phyloP scores from a whole-genome alignment of 2,888 invertebrate species.

The Standfussiana lucernea region DNA sequence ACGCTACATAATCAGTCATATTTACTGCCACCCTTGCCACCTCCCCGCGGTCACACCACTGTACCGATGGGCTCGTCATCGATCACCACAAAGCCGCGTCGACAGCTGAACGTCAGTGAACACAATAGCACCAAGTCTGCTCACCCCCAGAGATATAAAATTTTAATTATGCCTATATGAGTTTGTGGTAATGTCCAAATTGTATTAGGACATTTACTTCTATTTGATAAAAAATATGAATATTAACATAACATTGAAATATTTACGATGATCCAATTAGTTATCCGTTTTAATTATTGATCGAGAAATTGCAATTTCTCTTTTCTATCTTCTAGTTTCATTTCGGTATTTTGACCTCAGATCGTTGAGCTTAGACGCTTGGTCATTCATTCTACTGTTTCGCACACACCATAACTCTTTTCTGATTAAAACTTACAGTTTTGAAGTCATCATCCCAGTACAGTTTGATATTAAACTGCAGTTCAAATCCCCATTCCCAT shows the following conservation, averaged over 20 bases:
- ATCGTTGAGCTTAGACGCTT: too few relatives aligned
- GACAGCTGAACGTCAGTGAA: conserved; percentile 59
- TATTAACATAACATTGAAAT: neutral
- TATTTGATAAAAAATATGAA: neutral
- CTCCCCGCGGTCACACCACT: conserved; percentile 6
- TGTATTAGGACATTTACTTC: neutral
- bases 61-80: conserved; percentile 51
- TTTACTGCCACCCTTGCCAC: conserved; percentile 46
- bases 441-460: conserved; percentile 1
- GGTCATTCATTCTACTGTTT: neutral
- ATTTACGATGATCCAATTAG: neutral
- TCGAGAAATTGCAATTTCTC: neutral
- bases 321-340: neutral
- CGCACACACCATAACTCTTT: neutral
- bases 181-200: conserved; percentile 4
- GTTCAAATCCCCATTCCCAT: conserved; percentile 7
- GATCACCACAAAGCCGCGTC: conserved; percentile 65
- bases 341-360: neutral
- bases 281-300: neutral
- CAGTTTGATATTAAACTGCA: conserved; percentile 37
- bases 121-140: conserved; percentile 55
- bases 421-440: neutral
- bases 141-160: conserved; percentile 54
- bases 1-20: conserved; percentile 53
- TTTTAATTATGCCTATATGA: conserved; percentile 62